phyloP scores from a whole-genome alignment of 2,113 vertebrate genomes.

The cat (Felis catus) region F.catus_Fca126_mat1.0 CM031423.1:1722001-1722500 shows the following conservation, averaged over 20 bases:
- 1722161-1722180: not conserved
- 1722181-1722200: fast-evolving
- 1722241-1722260: not conserved
- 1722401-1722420: not conserved
- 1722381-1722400: not conserved
- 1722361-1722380: fast-evolving
- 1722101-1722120: fast-evolving
- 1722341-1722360: not conserved
- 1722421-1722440: not conserved
- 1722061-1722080: not conserved
- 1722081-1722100: fast-evolving
- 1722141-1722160: not conserved
- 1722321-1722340: not conserved
- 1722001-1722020: not conserved
- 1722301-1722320: not conserved
- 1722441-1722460: fast-evolving
- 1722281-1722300: not conserved
- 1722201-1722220: not conserved
- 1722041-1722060: not conserved
- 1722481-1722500: not conserved
- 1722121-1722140: not conserved
- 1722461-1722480: not conserved
- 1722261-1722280: not conserved
- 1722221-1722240: fast-evolving
- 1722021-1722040: too few species aligned